Evolutionary conservation across 1,140 invertebrate genomes (phyloP), one percentile per base, ranked within the genome.

Genomic region (Drosophila murphyi): DNA sequence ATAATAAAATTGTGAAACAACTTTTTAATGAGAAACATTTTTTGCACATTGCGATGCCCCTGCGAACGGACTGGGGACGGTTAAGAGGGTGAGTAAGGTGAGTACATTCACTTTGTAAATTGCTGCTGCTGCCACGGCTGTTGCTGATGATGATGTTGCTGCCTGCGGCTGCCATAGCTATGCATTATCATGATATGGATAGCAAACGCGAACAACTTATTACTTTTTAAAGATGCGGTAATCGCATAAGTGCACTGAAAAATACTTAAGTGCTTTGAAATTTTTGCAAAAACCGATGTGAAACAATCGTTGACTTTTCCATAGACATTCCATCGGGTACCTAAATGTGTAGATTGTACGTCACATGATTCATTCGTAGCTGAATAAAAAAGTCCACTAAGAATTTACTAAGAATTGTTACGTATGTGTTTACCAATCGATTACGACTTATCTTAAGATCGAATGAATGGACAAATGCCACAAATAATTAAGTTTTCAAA

Each of bases 11-110:
- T 86, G 82, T 78, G 79, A 82, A 87, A 86, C 82, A 86, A 86
- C 82, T 86, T 86, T 86, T 86, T 86, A 87, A 86, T 86, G 82
- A 86, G 82, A 87, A 86, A 87, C 82, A 86, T 80, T 86, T 87
- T 86, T 86, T 82, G 82, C 82, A 82, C 71, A 86, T 87, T 87
- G 67, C 82, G 69, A 45, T 81, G 78, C 45, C 65, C 29, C 45
- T 48, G 62, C 31, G 12, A 56, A 68, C 6, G 45, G 45, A 6
- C 1, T 47, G 45, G 45, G 34, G 7, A 5, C 6, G 35, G 35
- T 4, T 37, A 37, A 37, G 35, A 2, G 0, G 10, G 2, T 3
- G 39, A 4, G 39, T 4, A 43, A 43, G 39, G 39, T 43, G 39
- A n/a, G 4, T 43, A n/a, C 39, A n/a, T 43, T 43, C 6, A 55